Base-by-base conservation (phyloP, 30 jellyfish, hydroid and myxozoan genomes). In the Aurelia coerulea region DNA sequence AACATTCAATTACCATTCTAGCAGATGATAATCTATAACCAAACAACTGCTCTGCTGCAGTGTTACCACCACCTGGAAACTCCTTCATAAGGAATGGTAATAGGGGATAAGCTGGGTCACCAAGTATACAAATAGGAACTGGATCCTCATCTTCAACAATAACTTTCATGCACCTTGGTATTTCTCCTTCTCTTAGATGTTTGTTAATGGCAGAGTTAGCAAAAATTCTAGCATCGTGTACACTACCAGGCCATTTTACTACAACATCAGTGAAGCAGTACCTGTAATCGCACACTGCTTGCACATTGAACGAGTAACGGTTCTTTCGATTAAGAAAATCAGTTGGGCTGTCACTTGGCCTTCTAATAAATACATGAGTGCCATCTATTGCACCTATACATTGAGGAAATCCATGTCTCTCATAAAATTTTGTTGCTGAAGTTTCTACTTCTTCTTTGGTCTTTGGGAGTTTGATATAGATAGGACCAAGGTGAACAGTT, bases 21-120 rank as follows among this genome's bases (percentile, higher is more conserved):
- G 85, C 90, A 39, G 95, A 86, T 37, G 95, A 86, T 10, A 86
- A 78, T 34, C 89, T 71, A 32, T 63, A 76, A 11, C 95, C 95
- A 76, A 86, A 86, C 39, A 75, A 86, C 62, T 77, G 85, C 84
- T 86, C 95, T 34, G 31, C 53, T 52, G 31, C 64, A 31, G 84
- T 74, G 88, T 54, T 51, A 7, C 84, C 90, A 49, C 90, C 90
- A 35, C 72, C 62, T 16, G 72, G 85, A 52, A 63, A 64, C 19
- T 75, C 90, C 62, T 90, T 83, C 97, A 90, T 90, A 10, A 83
- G 68, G 69, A 31, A 90, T 49, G 97, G 91, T 54, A 67, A 56
- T 33, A 90, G 78, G 32, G 97, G 97, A 68, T 90, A 90, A 19
- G 97, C 97, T 51, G 91, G 91, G 85, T 83, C 97, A 34, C 90